Evolutionary conservation across 2,888 invertebrate genomes (phyloP).

Genomic region (Caradrina kadenii): DNA sequence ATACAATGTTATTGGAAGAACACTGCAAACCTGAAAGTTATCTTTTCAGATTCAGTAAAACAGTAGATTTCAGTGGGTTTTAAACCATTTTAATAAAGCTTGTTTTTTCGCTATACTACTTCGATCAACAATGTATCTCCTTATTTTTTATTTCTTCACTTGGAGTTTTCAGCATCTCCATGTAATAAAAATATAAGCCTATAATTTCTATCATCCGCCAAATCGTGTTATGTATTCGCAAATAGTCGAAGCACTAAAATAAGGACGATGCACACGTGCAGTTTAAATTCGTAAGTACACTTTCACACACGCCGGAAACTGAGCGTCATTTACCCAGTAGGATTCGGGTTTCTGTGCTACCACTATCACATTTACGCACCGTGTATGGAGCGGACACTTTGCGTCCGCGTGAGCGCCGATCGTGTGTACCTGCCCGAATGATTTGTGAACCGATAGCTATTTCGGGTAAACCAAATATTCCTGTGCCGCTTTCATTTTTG

Average conservation of each 20-base stretch:
- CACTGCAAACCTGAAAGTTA: background rate
- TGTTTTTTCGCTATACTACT: too few species aligned
- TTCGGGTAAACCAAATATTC: slow-evolving; percentile 84
- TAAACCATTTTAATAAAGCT: background rate
- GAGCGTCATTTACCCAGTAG: slow-evolving; percentile 69
- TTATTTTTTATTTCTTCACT: too few species aligned
- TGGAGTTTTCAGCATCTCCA: too few species aligned
- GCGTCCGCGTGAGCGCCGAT: slow-evolving; percentile 42
- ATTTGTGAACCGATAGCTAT: slow-evolving; percentile 87
- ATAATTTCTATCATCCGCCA: background rate
- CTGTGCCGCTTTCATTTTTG: slow-evolving; percentile 84
- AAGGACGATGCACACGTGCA: slow-evolving; percentile 50
- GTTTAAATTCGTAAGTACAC: slow-evolving; percentile 62
- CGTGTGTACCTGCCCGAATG: slow-evolving; percentile 79
- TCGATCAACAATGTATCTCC: too few species aligned
- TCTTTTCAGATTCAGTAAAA: background rate
- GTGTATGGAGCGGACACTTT: slow-evolving; percentile 59
- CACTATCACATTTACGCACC: slow-evolving; percentile 62
- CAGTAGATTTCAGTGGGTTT: too few species aligned
- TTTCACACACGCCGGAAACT: slow-evolving; percentile 74
- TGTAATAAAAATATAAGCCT: too few species aligned
- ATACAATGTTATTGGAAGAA: slow-evolving; percentile 11
- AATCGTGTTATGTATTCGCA: slow-evolving; percentile 31
- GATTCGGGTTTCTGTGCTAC: slow-evolving; percentile 80
- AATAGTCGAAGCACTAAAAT: slow-evolving; percentile 39